Evolutionary conservation across 1,140 invertebrate species (phyloP).

Genomic region (Pteromalus puparum): DNA sequence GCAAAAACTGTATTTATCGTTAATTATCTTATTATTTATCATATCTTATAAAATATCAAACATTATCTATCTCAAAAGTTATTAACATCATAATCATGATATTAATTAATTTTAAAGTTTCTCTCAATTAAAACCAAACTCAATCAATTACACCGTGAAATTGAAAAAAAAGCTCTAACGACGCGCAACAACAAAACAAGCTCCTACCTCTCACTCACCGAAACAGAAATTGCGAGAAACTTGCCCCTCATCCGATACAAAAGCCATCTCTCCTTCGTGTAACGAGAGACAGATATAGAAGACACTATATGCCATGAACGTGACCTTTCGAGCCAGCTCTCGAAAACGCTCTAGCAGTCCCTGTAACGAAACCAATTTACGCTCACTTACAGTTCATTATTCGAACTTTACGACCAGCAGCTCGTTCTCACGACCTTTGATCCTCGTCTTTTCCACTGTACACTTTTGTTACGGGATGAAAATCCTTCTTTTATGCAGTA

Average conservation of each 20-base stretch:
- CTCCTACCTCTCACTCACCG: background rate
- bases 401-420: background rate
- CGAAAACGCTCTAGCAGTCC: background rate
- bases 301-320: background rate
- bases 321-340: background rate
- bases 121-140: too few relatives aligned
- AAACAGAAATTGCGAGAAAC: background rate
- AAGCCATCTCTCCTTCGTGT: background rate
- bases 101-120: too few relatives aligned
- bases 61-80: too few relatives aligned
- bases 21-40: too few relatives aligned
- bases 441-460: background rate
- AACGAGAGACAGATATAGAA: background rate
- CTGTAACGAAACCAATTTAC: constrained; percentile 6
- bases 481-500: too few relatives aligned
- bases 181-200: background rate
- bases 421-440: background rate
- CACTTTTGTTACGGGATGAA: background rate
- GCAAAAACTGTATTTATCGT: too few relatives aligned
- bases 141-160: too few relatives aligned
- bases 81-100: too few relatives aligned
- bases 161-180: background rate
- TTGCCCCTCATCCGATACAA: background rate
- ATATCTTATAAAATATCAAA: too few relatives aligned
- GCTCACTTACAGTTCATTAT: constrained; percentile 13